phyloP scores from a whole-genome alignment of 2,113 vertebrate species.

The Scomber scombrus region DNA sequence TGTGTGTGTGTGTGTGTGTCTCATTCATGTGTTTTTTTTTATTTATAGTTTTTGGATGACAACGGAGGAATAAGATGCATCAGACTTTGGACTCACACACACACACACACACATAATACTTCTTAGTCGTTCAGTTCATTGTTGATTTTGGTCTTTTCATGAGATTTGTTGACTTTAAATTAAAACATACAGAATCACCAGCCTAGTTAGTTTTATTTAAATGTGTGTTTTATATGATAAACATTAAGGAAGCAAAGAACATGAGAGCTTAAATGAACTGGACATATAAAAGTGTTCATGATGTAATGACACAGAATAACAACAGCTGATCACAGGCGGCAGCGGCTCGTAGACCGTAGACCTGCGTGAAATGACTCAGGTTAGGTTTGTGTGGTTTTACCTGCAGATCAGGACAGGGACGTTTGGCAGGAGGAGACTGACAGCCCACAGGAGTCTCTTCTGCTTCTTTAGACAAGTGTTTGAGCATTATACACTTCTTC shows the following conservation, averaged over 20 bases:
- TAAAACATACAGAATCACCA: no score
- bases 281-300: background rate
- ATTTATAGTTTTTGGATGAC: no score
- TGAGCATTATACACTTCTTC: slow-evolving; percentile 90
- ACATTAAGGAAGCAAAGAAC: background rate
- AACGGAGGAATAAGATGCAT: no score
- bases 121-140: no score
- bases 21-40: no score
- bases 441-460: slow-evolving; percentile 78
- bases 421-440: slow-evolving; percentile 91
- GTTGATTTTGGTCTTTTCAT: no score
- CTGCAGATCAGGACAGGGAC: slow-evolving; percentile 91
- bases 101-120: no score
- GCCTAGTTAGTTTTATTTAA: no score
- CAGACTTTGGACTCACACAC: no score
- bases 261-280: background rate
- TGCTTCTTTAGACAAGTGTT: slow-evolving; percentile 90
- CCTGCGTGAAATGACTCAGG: background rate
- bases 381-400: slow-evolving; percentile 72
- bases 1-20: no score
- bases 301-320: background rate
- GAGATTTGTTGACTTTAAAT: no score
- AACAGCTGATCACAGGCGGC: background rate
- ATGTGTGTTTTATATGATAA: background rate
- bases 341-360: background rate